Percentiles rank a stretch among this genome's conserved stretches.
These are phyloP conservation scores for Myoxocephalus aenaeus DNA, from an alignment of 2,797 vertebrate genomes.

Conservation along the genomic window DNA sequence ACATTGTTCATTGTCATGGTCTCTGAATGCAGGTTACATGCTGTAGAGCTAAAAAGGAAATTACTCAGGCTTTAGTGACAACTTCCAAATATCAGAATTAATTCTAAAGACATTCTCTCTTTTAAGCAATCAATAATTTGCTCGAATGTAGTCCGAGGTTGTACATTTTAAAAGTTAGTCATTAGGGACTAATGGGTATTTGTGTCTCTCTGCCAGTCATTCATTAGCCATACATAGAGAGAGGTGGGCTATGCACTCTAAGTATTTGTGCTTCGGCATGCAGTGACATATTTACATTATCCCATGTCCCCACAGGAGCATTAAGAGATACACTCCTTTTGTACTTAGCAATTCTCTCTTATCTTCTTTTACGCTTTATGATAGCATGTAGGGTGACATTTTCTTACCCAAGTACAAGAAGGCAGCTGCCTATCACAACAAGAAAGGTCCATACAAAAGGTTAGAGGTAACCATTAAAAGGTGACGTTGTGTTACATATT, in stretches of 20 bases:
- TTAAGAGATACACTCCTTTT: slow-evolving; percentile 43
- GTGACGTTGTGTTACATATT: slow-evolving; percentile 37
- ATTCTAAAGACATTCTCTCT: slow-evolving; percentile 52
- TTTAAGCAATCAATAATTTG: slow-evolving; percentile 57
- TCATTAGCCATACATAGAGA: slow-evolving; percentile 39
- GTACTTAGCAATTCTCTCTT: slow-evolving; percentile 48
- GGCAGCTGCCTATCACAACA: slow-evolving; percentile 35
- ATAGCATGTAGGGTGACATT: slow-evolving; percentile 47
- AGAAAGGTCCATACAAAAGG: slow-evolving; percentile 38
- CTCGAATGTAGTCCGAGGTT: slow-evolving; percentile 57
- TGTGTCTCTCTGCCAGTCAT: slow-evolving; percentile 34
- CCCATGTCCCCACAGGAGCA: slow-evolving; percentile 18
- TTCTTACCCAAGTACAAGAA: slow-evolving; percentile 41
- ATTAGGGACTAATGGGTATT: slow-evolving; percentile 50
- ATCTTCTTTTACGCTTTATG: slow-evolving; percentile 55
- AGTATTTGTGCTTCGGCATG: slow-evolving; percentile 4
- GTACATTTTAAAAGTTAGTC: slow-evolving; percentile 56
- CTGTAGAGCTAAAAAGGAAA: slow-evolving; percentile 37
- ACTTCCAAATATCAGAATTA: slow-evolving; percentile 42
- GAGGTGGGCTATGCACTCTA: not conserved
- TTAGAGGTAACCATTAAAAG: slow-evolving; percentile 39
- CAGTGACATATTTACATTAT: slow-evolving; percentile 34
- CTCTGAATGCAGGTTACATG: slow-evolving; percentile 48
- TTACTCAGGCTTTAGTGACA: slow-evolving; percentile 48
- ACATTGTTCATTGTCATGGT: slow-evolving; percentile 49